phyloP scores from a whole-genome alignment of 2,113 vertebrate species.

The Cebidichthys violaceus region DNA sequence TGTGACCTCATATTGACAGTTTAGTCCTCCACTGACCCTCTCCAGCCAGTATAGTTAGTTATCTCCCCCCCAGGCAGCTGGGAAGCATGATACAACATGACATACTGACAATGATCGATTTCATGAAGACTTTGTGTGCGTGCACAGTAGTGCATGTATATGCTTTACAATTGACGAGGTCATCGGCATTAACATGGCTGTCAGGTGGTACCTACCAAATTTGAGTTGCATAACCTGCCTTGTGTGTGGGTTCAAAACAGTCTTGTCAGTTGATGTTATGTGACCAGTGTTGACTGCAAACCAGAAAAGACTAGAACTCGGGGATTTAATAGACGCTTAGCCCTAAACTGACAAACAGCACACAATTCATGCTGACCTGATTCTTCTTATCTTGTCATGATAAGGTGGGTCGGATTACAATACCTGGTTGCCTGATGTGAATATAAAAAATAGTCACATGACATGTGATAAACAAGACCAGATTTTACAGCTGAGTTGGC shows the following conservation, averaged over 20 bases:
- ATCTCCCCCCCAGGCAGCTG: background rate
- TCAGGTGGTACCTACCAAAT: slow-evolving; percentile 58
- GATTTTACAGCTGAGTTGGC: background rate
- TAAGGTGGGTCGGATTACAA: slow-evolving; percentile 50
- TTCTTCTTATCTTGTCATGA: slow-evolving; percentile 63
- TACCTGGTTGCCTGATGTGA: slow-evolving; percentile 31
- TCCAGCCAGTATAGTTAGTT: slow-evolving; percentile 13
- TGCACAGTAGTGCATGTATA: slow-evolving; percentile 9
- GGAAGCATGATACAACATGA: slow-evolving; percentile 43
- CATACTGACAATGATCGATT: slow-evolving; percentile 40
- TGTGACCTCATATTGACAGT: slow-evolving; percentile 55
- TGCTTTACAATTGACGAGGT: slow-evolving; percentile 25
- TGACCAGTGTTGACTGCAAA: slow-evolving; percentile 76
- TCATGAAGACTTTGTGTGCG: background rate
- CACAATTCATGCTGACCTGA: slow-evolving; percentile 65
- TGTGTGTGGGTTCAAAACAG: slow-evolving; percentile 73
- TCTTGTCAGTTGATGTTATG: slow-evolving; percentile 73
- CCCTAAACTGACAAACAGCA: slow-evolving; percentile 49
- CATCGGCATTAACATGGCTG: slow-evolving; percentile 27
- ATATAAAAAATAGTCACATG: slow-evolving; percentile 18
- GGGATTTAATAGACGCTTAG: slow-evolving; percentile 61
- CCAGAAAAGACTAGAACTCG: slow-evolving; percentile 58
- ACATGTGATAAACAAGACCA: slow-evolving; percentile 4
- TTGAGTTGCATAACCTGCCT: slow-evolving; percentile 67
- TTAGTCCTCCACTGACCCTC: slow-evolving; percentile 38